These are phyloP conservation scores for Batillaria attramentaria DNA, from an alignment of 1,140 invertebrate genomes.

Conservation along the genomic window DNA sequence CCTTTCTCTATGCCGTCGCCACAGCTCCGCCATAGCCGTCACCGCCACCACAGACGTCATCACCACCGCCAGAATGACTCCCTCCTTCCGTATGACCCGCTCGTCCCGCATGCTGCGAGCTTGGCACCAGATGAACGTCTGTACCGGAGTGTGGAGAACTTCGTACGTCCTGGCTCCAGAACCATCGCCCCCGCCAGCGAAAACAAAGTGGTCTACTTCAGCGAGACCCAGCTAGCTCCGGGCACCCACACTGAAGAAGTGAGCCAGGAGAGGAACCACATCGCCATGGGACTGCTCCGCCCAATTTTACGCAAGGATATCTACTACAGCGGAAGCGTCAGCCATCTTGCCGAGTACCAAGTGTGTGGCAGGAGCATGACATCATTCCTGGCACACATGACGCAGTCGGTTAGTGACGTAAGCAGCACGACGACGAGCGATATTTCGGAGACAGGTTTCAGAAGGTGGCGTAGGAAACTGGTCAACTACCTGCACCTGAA, in stretches of 20 bases:
- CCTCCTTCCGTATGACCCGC: neutral
- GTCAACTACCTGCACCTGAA: neutral
- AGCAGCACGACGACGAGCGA: neutral
- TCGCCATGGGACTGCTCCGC: constrained; percentile 6
- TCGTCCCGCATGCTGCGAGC: neutral
- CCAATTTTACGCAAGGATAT: constrained; percentile 96
- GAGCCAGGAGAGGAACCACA: neutral
- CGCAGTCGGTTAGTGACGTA: constrained; percentile 8
- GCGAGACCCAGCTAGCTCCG: constrained; percentile 14
- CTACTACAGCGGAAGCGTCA: constrained; percentile 94
- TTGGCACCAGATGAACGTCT: neutral
- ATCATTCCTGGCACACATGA: constrained; percentile 33
- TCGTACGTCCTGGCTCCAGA: neutral
- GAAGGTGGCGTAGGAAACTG: neutral
- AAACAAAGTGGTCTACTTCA: constrained; percentile 13
- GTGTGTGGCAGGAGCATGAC: constrained; percentile 24
- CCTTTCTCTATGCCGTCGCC: neutral
- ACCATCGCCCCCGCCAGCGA: neutral
- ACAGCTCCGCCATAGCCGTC: neutral
- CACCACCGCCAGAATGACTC: neutral
- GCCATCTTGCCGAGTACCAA: constrained; percentile 78
- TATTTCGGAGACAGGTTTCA: neutral
- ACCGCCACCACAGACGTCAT: constrained; percentile 2
- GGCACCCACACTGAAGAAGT: neutral
- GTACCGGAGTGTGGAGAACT: constrained; percentile 8